Percentiles rank a stretch among this genome's conserved stretches.
phyloP scores from a whole-genome alignment of 2,888 invertebrate species.

The Mesochorus sp. region DNA sequence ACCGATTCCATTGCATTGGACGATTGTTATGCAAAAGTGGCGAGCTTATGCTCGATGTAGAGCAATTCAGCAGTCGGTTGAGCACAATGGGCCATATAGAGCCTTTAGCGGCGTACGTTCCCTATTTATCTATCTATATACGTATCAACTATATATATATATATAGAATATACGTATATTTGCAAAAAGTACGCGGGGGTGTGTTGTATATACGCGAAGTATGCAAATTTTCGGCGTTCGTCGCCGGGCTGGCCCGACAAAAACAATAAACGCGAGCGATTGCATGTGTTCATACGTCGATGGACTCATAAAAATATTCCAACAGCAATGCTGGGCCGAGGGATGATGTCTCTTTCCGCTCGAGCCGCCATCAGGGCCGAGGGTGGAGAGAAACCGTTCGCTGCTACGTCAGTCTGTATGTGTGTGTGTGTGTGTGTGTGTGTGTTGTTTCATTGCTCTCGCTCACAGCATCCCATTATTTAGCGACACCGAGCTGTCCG shows the following conservation, averaged over 20 bases:
- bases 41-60: constrained; percentile 77
- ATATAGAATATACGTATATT: neutral
- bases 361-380: constrained; percentile 21
- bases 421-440: too few species aligned
- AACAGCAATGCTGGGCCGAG: constrained; percentile 45
- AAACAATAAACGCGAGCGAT: constrained; percentile 79
- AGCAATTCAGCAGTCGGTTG: constrained; percentile 78
- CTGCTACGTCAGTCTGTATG: constrained; percentile 45
- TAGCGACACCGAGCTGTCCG: constrained; percentile 67
- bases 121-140: neutral
- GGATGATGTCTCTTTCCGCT: constrained; percentile 30
- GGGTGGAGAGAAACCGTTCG: constrained; percentile 39
- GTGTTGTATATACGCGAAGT: constrained; percentile 69
- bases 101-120: constrained; percentile 44
- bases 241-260: constrained; percentile 71
- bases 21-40: constrained; percentile 80
- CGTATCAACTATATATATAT: neutral
- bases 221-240: constrained; percentile 77
- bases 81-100: constrained; percentile 74
- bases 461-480: constrained; percentile 69
- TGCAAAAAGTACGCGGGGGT: neutral
- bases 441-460: constrained; percentile 48
- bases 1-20: constrained; percentile 69
- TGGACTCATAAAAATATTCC: constrained; percentile 77
- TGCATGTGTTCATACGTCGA: constrained; percentile 79